Evolutionary conservation across 2,797 vertebrate genomes (phyloP), one percentile per base, ranked within the genome.

Genomic region (Sebastiscus tertius): DNA sequence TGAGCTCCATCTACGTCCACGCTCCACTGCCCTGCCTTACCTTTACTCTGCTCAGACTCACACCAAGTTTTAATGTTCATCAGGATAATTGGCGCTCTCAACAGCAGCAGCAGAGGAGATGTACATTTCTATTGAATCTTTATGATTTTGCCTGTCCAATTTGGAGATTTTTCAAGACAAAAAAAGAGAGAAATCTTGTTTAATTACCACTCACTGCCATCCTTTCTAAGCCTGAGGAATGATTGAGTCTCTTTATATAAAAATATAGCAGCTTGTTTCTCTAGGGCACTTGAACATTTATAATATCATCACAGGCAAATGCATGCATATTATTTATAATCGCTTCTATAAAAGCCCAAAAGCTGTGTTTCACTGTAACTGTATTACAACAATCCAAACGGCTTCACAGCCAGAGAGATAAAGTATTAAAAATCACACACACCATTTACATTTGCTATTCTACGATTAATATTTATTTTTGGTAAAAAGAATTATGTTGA

Each of bases 321-420:
- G 5, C 33, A 66, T 60, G 27, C 34, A 34, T 77, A 54, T 36
- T 26, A 55, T 55, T 74, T 27, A 78, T 54, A 60, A 82, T 80
- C 52, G 66, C 54, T 13, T 78, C 42, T 39, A 42, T 67, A 65
- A 75, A 81, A 61, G 42, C 59, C 5, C 18, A 75, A 68, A 63
- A 70, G 63, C 55, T 42, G 54, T 74, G 18, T 78, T 72, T 80
- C 64, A 71, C 22, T 36, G 72, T 36, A 59, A 70, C n/a, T 64
- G 71, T 33, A 75, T 76, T 66, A 77, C 27, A 60, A 20, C 62
- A 52, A 16, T 29, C 22, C 20, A 72, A 39, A 67, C 36, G 18
- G 49, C 76, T 26, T 63, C 58, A 24, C 33, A 34, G 22, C 16
- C 61, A 72, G 20, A 39, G 20, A 61, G n/a, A 69, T 82, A 2